Evolutionary conservation across 2,888 invertebrate species (phyloP).

Genomic region (Lasiommata megera): DNA sequence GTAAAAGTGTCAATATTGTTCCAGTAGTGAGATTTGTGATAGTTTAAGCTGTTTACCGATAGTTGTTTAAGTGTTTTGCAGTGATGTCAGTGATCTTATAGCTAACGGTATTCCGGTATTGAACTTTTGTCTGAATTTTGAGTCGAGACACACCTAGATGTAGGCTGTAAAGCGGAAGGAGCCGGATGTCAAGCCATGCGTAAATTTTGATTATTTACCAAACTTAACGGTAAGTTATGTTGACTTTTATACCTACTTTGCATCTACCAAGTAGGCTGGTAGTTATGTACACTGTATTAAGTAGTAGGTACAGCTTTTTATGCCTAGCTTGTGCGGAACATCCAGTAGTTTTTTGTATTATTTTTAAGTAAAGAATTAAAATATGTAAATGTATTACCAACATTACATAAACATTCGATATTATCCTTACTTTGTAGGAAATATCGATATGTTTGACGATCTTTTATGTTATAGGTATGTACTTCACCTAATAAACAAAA

Average conservation of each 20-base stretch:
- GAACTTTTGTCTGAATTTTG: conserved; percentile 63
- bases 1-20: conserved; percentile 20
- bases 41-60: conserved; percentile 28
- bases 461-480: too few species aligned
- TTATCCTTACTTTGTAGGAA: too few species aligned
- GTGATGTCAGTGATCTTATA: conserved; percentile 40
- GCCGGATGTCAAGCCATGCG: conserved; percentile 58
- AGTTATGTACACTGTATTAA: too few species aligned
- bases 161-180: conserved; percentile 49
- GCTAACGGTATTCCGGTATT: conserved; percentile 63
- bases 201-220: conserved; percentile 43
- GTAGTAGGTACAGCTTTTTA: neutral
- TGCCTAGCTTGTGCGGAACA: neutral
- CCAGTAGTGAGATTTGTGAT: conserved; percentile 1
- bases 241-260: neutral
- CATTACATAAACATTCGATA: too few species aligned
- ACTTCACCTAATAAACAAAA: too few species aligned
- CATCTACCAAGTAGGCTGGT: too few species aligned
- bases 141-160: conserved; percentile 61
- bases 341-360: neutral
- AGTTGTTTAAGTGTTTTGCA: conserved; percentile 26
- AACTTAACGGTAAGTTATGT: conserved; percentile 36
- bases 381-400: too few species aligned
- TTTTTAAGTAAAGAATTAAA: too few species aligned
- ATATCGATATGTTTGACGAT: too few species aligned